Evolutionary conservation across 1,140 invertebrate genomes (phyloP), one percentile per base, ranked within the genome.

Genomic region (Proales similis): DNA sequence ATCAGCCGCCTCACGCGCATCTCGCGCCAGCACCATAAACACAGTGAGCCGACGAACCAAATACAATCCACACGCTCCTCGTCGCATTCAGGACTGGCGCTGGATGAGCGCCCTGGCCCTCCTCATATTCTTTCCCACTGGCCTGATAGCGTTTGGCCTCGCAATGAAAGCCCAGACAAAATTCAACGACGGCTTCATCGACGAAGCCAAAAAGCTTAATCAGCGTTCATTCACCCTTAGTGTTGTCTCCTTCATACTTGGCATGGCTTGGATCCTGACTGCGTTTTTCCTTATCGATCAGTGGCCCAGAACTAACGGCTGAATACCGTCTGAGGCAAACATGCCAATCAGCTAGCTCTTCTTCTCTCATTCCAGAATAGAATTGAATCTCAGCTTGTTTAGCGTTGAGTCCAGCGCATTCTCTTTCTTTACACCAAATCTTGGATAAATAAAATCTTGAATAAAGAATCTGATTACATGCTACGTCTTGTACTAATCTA

Each of bases 271-370:
- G 45, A 48, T 63, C 38, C 27, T 63, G 32, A 33, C 29, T 38
- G 43, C 39, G 19, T 47, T 63, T 27, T 63, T 48, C 14, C 2
- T 33, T 3, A 45, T 63, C 26, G 61, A 63, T 12, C 14, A 17
- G 42, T 63, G 61, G 61, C 46, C 61, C 27, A 47, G 61, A 48
- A 48, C 61, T 19, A 63, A 63, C 43, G 57, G 57, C 1, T 61
- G 47, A 20, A 32, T 30, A 9, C n/a, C n/a, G n/a, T n/a, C n/a
- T n/a, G n/a, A n/a, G n/a, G n/a, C n/a, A n/a, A n/a, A n/a, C n/a
- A n/a, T n/a, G n/a, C n/a, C n/a, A n/a, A n/a, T n/a, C n/a, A n/a
- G n/a, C n/a, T n/a, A n/a, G n/a, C n/a, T n/a, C n/a, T n/a, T n/a
- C n/a, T n/a, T n/a, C n/a, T n/a, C n/a, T n/a, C n/a, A n/a, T n/a